phyloP scores from a whole-genome alignment of 2,113 vertebrate species.

The Pica pica region DNA sequence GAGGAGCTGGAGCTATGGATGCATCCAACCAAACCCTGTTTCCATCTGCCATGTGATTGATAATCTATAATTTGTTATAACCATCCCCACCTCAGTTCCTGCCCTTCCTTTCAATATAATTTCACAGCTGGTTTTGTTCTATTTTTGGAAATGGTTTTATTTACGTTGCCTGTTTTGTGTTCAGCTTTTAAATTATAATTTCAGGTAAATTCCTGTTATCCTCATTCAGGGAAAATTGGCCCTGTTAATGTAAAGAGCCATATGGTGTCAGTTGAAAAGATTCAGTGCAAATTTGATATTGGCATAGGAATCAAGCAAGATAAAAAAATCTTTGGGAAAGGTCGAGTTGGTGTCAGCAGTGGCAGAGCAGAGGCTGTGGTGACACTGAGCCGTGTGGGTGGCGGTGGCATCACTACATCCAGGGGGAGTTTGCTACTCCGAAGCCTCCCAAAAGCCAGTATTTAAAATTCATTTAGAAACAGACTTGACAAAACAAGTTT shows the following conservation, averaged over 20 bases:
- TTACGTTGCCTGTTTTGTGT: neutral
- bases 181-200: neutral
- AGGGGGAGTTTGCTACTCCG: neutral
- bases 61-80: neutral
- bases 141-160: neutral
- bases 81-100: neutral
- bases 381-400: neutral
- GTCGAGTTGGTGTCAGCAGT: neutral
- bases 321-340: neutral
- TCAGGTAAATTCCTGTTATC: neutral
- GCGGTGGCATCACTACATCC: neutral
- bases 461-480: neutral
- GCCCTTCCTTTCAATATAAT: neutral
- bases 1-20: neutral
- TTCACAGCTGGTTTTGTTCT: neutral
- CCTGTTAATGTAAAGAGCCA: neutral
- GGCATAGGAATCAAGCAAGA: neutral
- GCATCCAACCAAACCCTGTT: neutral
- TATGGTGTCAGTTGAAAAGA: neutral
- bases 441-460: neutral
- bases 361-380: constrained; percentile 2
- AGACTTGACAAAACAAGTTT: neutral
- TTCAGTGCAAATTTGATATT: neutral
- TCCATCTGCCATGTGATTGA: neutral
- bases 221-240: neutral